phyloP scores from a whole-genome alignment of 2,113 vertebrate genomes.

The Macheiramphus alcinus region DNA sequence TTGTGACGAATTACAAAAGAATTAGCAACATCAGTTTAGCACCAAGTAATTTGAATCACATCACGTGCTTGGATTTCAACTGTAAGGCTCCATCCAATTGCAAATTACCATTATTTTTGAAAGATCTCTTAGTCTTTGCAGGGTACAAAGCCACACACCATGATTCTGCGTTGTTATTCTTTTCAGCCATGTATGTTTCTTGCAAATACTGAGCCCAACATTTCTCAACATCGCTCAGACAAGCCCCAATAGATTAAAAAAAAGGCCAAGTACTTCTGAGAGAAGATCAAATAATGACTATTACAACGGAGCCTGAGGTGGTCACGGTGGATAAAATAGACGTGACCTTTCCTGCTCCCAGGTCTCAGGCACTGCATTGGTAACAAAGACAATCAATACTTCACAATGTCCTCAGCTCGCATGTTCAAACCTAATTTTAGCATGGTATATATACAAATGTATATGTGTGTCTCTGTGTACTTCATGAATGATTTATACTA shows the following conservation, averaged over 20 bases:
- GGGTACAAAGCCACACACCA: neutral
- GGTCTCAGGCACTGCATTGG: neutral
- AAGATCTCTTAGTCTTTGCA: neutral
- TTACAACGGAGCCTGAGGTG: neutral
- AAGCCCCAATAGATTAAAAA: neutral
- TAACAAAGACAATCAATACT: neutral
- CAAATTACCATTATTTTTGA: neutral
- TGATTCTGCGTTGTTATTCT: neutral
- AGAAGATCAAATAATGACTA: neutral
- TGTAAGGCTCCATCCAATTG: neutral
- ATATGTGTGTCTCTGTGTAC: neutral
- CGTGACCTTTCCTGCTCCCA: neutral
- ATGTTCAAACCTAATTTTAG: neutral
- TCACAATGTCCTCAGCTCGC: neutral
- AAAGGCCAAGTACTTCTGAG: neutral
- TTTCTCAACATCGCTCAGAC: neutral
- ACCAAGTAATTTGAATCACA: neutral
- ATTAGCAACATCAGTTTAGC: neutral
- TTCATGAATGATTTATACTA: neutral
- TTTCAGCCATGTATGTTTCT: neutral
- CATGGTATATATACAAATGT: neutral
- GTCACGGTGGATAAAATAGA: neutral
- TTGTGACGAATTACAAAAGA: conserved; percentile 20
- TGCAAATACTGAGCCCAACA: neutral
- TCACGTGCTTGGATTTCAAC: neutral